Evolutionary conservation across 2,797 vertebrate species (phyloP), one percentile per base, ranked within the genome.

Genomic region (Lepilemur septentrionalis): DNA sequence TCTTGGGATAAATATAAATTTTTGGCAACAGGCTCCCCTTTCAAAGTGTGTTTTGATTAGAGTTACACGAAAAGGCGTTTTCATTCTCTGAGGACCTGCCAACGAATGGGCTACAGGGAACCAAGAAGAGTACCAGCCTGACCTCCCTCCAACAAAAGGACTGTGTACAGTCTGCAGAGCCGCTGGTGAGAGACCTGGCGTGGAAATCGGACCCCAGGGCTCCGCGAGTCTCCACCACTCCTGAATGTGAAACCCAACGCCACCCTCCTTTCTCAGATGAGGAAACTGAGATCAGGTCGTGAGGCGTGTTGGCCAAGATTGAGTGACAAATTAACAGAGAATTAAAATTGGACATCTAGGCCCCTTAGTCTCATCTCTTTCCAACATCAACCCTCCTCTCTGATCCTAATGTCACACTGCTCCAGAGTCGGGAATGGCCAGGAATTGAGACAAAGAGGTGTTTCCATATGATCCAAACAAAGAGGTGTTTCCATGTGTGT

Each of bases 1-100:
- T 97, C 96, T 96, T 96, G 89, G 89, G 94, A 96, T 97, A 98
- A 98, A 97, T 97, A 97, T 95, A 97, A 98, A 95, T 5, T 96
- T 94, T 95, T 97, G 96, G 96, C 96, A 97, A 55, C 43, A 30
- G 59, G n/a, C 63, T 73, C 41, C 78, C 55, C 52, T 97, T 95
- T 96, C 93, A 96, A 96, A 96, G 89, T 79, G 63, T 97, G 94
- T 96, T 98, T 97, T 95, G 92, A 97, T 97, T 95, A 95, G 81
- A 93, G 73, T 94, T 92, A 92, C 94, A 95, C 35, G 20, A 82
- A 98, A 95, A 96, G 95, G 93, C 57, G 23, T 93, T 97, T 97
- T 95, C 89, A 92, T 93, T 97, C 92, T 94, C 95, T 95, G 92
- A 97, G 89, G n/a, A 52, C 41, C 79, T 97, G 96, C 96, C 96